Percentiles rank a stretch among this genome's conserved stretches.
phyloP scores from a whole-genome alignment of 1,140 invertebrate species.

The Lasaia peninsularis region DNA sequence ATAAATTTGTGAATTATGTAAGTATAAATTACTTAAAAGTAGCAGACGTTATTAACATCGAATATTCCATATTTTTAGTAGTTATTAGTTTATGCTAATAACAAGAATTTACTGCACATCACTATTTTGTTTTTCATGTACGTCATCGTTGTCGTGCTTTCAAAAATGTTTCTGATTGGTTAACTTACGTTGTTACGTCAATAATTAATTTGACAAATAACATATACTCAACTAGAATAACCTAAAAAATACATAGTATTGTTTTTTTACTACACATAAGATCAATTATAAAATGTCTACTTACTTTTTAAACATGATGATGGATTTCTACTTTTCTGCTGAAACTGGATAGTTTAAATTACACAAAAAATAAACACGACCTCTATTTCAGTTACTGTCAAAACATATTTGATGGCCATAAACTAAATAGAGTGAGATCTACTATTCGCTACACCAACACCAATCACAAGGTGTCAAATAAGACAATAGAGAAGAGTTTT shows the following conservation, averaged over 20 bases:
- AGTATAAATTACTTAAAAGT: too few species aligned
- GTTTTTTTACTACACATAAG: background rate
- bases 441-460: too few species aligned
- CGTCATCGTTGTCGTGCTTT: conserved; percentile 20
- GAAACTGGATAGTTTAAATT: background rate
- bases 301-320: conserved; percentile 70
- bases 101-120: conserved; percentile 1
- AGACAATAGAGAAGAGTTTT: too few species aligned
- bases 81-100: too few species aligned
- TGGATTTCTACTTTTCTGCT: conserved; percentile 10
- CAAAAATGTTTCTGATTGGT: conserved; percentile 15
- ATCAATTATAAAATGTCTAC: conserved; percentile 25
- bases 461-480: too few species aligned
- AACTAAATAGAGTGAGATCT: background rate
- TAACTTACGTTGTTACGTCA: conserved; percentile 31
- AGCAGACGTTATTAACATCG: too few species aligned
- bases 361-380: conserved; percentile 10
- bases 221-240: conserved; percentile 21
- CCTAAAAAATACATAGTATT: conserved; percentile 24
- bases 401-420: conserved; percentile 1
- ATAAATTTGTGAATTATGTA: too few species aligned
- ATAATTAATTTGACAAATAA: conserved; percentile 36
- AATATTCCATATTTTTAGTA: too few species aligned
- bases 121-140: conserved; percentile 15
- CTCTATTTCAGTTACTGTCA: background rate